Percentiles rank a stretch among this genome's conserved stretches.
Conservation (phyloP, 2,888 invertebrate genomes). For the Rhamphomyia laevipes region DNA sequence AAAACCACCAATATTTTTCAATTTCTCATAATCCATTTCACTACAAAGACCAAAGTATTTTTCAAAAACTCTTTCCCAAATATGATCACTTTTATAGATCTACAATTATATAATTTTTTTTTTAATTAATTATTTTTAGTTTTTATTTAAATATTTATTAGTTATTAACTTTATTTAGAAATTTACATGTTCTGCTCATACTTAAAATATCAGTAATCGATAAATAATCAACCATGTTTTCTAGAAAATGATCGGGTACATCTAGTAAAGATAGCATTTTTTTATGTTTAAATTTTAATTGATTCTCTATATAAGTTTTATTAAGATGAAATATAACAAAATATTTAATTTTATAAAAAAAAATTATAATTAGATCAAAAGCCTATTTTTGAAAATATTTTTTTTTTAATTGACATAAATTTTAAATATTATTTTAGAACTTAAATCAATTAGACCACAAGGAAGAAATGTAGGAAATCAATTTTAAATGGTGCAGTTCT, state of each 20-base stretch:
- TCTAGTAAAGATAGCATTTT: constrained; percentile 2
- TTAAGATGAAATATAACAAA: too few relatives aligned
- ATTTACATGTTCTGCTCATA: constrained; percentile 4
- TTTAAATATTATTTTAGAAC: too few relatives aligned
- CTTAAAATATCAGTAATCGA: constrained; percentile 7
- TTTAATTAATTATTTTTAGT: too few relatives aligned
- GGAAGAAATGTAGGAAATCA: too few relatives aligned
- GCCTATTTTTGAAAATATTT: neutral
- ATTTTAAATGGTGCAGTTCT: too few relatives aligned
- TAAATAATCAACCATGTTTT: constrained; percentile 3
- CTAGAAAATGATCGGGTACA: constrained; percentile 8
- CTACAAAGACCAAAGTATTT: constrained; percentile 4
- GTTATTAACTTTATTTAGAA: constrained; percentile 6
- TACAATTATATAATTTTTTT: neutral
- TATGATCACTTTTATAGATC: constrained; percentile 10
- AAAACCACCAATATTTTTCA: constrained; percentile 5
- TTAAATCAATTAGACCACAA: too few relatives aligned
- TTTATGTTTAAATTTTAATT: too few relatives aligned
- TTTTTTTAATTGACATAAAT: neutral
- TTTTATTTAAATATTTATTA: neutral
- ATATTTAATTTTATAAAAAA: too few relatives aligned
- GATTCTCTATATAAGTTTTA: too few relatives aligned
- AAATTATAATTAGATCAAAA: neutral
- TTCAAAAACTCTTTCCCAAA: constrained; percentile 12
- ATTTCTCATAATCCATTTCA: constrained; percentile 8